These are phyloP conservation scores for Hyalella azteca DNA, from an alignment of 2,888 invertebrate genomes.

Conservation along the genomic window DNA sequence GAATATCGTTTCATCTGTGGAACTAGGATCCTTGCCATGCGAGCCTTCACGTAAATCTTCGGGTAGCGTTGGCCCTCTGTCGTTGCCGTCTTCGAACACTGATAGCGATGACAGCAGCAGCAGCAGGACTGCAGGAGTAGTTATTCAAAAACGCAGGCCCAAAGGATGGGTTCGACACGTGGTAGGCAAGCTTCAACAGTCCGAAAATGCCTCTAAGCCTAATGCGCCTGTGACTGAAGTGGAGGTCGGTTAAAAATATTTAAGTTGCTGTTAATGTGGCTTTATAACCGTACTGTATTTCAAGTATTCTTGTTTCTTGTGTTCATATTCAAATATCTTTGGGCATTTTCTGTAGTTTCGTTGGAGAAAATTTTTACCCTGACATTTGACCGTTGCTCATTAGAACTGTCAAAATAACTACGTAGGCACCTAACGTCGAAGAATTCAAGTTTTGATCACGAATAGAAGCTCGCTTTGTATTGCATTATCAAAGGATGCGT, in stretches of 20 bases:
- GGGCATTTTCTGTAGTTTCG: no score
- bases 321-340: no score
- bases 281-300: no score
- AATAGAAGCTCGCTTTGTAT: no score
- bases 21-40: background rate
- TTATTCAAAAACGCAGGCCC: constrained; percentile 59
- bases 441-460: no score
- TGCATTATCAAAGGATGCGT: no score
- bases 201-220: background rate
- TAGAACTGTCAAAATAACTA: no score
- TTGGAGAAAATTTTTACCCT: no score
- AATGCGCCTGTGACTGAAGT: background rate
- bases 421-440: no score
- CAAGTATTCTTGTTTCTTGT: no score
- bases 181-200: constrained; percentile 72
- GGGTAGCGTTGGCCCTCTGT: constrained; percentile 35
- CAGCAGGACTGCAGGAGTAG: background rate
- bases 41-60: background rate
- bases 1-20: background rate
- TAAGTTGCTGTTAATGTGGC: no score
- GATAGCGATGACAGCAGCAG: constrained; percentile 37
- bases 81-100: constrained; percentile 31
- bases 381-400: no score
- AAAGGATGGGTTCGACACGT: constrained; percentile 78
- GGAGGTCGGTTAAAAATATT: background rate